Evolutionary conservation across 2,797 vertebrate species (phyloP), one percentile per base, ranked within the genome.

Genomic region (Alosa sapidissima): DNA sequence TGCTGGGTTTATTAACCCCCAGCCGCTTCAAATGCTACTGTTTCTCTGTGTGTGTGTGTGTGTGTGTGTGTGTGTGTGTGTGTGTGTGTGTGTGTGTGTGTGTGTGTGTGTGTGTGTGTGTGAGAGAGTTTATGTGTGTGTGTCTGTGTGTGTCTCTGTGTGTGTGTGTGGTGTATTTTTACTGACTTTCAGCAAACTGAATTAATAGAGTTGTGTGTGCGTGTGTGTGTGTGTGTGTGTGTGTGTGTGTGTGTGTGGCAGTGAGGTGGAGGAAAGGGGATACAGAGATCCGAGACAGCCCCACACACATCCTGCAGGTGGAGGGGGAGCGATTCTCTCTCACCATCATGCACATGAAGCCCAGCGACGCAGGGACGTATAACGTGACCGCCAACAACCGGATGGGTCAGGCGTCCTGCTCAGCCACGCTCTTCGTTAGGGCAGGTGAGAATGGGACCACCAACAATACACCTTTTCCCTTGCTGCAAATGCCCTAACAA

Each of bases 261-360:
- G 97, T 98, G 88, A 94, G 94, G 83, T 98, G 97, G 97, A 94
- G 92, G 87, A 97, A 96, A 91, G 95, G 96, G 45, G 94, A 95
- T 9, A 88, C 93, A 5, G 83, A 88, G 13, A 90, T 98, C 21
- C 88, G 84, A 83, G 95, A 91, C 58, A 95, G 95, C 11, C 87
- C 93, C 4, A 89, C 92, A 21, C 93, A 93, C 8, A 92, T 92
- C 83, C 92, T 97, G 82, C 95, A 94, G 83, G 92, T 92, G 0
- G 96, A 97, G 84, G 96, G 96, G 0, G 92, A 95, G 89, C 92
- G 90, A 7, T 96, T 98, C 88, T 95, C 95, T 0, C 94, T 98
- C 91, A 89, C 94, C 87, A 94, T 98, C 82, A 92, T 93, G 84
- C 95, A 94, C 75, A 94, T 94, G 86, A 94, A 93, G 86, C 91